Base-by-base conservation (phyloP, 2,797 vertebrate genomes). In the Anabas testudineus region DNA sequence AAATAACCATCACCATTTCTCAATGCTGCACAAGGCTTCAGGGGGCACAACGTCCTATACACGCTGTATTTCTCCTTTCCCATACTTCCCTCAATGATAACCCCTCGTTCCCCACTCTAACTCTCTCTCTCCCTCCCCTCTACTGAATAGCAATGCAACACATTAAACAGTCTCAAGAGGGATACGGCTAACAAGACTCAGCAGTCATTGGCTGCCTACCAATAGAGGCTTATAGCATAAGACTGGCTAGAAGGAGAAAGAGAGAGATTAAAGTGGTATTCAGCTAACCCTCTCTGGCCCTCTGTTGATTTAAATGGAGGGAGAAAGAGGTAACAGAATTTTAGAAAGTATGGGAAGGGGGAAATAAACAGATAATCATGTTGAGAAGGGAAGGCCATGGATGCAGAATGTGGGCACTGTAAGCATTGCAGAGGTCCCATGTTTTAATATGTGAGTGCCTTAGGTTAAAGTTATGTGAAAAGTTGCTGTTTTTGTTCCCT, bases 151-250 rank as follows among this genome's bases (percentile, higher is more conserved):
- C 73, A 82, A 67, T 74, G 71, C 61, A 84, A 75, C 71, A 80
- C 75, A 85, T 83, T 80, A 77, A 79, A 73, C 54, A 76, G 78
- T 76, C 76, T 74, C 36, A 2, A 78, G 70, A 81, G 81, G 67
- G 63, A 77, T 71, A 16, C 56, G 18, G 71, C 78, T 77, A 84
- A 84, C 78, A 63, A 78, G 81, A 75, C 77, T 82, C 87, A 53
- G 67, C 78, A 74, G 68, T 78, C 78, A 58, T 80, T 80, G 82
- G 80, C 83, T 75, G 78, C 76, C 76, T 68, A 82, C 87, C 85
- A 87, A 83, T 68, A 54, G 60, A 76, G 66, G 80, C 78, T 87
- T 74, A 78, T 39, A 60, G 65, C 70, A 77, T 24, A 66, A 70
- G 74, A 79, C 74, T 56, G 72, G 48, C 65, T 80, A 16, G 32